Conservation (phyloP, 2,113 vertebrate genomes). For the Petrocephalus zakoni region DNA sequence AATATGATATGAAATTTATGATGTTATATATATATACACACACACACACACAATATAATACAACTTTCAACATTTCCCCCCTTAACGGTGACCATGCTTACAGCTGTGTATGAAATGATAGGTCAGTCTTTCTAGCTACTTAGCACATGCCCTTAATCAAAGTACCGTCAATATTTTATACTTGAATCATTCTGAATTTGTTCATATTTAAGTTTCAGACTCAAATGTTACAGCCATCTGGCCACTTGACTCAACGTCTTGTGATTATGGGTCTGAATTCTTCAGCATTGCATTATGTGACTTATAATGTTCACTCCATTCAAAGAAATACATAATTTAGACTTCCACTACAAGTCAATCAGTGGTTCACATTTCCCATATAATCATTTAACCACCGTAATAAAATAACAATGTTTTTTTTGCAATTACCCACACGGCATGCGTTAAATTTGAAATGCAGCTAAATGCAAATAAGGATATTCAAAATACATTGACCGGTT, state of each 20-base stretch:
- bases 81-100: background rate
- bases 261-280: background rate
- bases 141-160: background rate
- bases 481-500: background rate
- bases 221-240: background rate
- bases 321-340: background rate
- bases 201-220: background rate
- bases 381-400: background rate
- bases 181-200: background rate
- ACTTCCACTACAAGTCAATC: background rate
- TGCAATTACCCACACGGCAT: background rate
- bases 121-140: background rate
- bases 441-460: background rate
- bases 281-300: background rate
- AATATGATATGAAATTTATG: too few relatives aligned
- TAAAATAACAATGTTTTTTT: background rate
- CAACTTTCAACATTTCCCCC: background rate
- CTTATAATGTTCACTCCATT: background rate
- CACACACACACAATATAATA: too few relatives aligned
- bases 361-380: background rate
- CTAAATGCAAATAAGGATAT: background rate
- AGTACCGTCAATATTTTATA: background rate
- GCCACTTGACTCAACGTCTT: background rate
- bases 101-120: background rate
- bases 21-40: too few relatives aligned